Base-by-base conservation (phyloP, 1,140 invertebrate species). In the Drosophila nebulosa region DNA sequence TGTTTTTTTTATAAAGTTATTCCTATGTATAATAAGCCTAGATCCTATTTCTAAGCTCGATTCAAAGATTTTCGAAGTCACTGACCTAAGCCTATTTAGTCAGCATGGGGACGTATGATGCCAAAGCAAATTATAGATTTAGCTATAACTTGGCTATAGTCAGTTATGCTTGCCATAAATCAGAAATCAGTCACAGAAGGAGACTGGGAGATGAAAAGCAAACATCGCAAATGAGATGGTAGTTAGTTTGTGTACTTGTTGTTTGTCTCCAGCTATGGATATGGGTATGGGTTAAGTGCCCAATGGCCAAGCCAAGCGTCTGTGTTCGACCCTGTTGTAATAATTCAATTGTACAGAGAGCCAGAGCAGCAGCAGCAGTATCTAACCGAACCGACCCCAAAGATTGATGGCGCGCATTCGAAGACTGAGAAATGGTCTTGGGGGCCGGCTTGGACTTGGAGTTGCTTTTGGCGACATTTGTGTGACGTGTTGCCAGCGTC, bases 331-430 rank as follows among this genome's bases (percentile, higher is more conserved):
- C 84, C 79, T 52, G 69, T 76, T 76, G 84, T 89, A 90, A 90
- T 90, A 90, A 90, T 90, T 90, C 89, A 90, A 89, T 90, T 89
- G 89, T 78, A 79, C 67, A 16, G 22, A 32, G 21, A 42, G 30
- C 10, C 9, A 32, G 30, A 32, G 26, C 27, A 63, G 46, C 46
- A 16, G 21, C 60, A 63, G 46, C 58, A 16, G 21, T 51, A 26
- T 18, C 21, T 22, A 35, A 55, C 22, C 39, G 22, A 16, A 55
- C 21, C 24, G 58, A 51, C 53, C 42, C 59, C 74, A 66, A 88
- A 90, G 89, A 90, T 89, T 90, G 89, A 90, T 90, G 89, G 86
- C 78, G 78, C 67, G 76, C 79, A 84, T 88, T 77, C 74, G 78
- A 16, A 14, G 39, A 42, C 14, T 2, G 16, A 39, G 36, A 14